Base-by-base conservation (phyloP, 2,113 vertebrate genomes). In the Rhagologus leucostigma region DNA sequence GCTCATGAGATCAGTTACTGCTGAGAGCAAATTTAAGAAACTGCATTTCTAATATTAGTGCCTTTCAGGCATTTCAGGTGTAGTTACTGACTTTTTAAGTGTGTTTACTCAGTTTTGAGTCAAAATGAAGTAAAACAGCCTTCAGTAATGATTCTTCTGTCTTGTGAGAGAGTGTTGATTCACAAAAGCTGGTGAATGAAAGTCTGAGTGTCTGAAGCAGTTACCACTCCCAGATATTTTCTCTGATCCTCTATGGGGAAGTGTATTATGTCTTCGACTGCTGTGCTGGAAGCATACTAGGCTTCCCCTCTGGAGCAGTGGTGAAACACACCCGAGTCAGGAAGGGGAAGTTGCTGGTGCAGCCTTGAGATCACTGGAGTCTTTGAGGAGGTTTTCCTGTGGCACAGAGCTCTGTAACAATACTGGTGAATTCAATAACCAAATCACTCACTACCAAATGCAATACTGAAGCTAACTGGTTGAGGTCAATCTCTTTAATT, bases 261-360 rank as follows among this genome's bases (percentile, higher is more conserved):
- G 47, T 76, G 8, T 16, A 13, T 16, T 62, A 21, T 29, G 44
- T 7, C 30, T 69, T 60, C 32, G n/a, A 44, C 24, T 55, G 39
- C 30, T 63, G 39, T 63, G 42, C 30, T 78, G 63, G 46, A 49
- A 69, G 14, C 14, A 1, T 32, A 20, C 47, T 76, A 57, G 39
- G 1, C 42, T 59, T 87, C 76, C 17, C 4, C 27, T 74, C 44
- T 18, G 9, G 7, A 53, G 9, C 68, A 78, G 20, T 16, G 26
- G 8, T 53, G 59, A 46, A 67, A 30, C 18, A 50, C 9, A 29
- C 12, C 29, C 0, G 0, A 11, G 12, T 9, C 47, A 44, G 5
- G 1, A 9, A 3, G 9, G 6, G 7, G 18, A 81, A 70, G 12
- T 6, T 81, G 29, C 9, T 67, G 30, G 27, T 49, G 24, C 32